Evolutionary conservation across 2,888 invertebrate genomes (phyloP).

Genomic region (Aphidoletes aphidimyza): DNA sequence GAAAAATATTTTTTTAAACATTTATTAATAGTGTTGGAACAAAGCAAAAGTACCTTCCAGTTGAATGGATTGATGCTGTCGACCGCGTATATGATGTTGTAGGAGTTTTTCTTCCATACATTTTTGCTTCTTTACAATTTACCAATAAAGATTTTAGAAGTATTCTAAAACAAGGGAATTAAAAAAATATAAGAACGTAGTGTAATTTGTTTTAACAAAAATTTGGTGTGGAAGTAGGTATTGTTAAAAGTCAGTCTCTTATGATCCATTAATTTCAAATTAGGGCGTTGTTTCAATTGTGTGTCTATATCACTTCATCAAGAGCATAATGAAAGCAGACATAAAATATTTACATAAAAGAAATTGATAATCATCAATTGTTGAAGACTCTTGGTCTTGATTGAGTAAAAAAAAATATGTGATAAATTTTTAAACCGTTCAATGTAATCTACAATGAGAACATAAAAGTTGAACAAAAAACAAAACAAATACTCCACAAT

Average conservation of each 20-base stretch:
- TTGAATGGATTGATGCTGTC: constrained; percentile 89
- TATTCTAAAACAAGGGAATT: not conserved
- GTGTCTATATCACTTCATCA: not conserved
- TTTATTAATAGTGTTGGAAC: not conserved
- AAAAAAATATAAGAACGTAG: too few relatives aligned
- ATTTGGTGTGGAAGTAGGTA: too few relatives aligned
- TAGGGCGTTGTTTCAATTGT: constrained; percentile 36
- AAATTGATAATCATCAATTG: too few relatives aligned
- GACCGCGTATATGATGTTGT: constrained; percentile 67
- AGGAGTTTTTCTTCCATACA: constrained; percentile 39
- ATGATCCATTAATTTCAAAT: not conserved
- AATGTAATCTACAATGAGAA: not conserved
- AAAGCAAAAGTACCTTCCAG: constrained; percentile 69
- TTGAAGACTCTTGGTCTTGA: too few relatives aligned
- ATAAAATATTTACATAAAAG: too few relatives aligned
- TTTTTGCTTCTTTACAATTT: not conserved
- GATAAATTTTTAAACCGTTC: too few relatives aligned
- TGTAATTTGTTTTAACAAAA: too few relatives aligned
- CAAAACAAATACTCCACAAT: constrained; percentile 30
- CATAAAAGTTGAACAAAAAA: not conserved
- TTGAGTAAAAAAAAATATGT: too few relatives aligned
- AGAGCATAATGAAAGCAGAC: too few relatives aligned
- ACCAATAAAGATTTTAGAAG: not conserved
- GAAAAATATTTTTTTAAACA: not conserved
- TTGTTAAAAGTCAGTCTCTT: too few relatives aligned